phyloP scores from a whole-genome alignment of 2,797 vertebrate genomes.

The Fundulus diaphanus region DNA sequence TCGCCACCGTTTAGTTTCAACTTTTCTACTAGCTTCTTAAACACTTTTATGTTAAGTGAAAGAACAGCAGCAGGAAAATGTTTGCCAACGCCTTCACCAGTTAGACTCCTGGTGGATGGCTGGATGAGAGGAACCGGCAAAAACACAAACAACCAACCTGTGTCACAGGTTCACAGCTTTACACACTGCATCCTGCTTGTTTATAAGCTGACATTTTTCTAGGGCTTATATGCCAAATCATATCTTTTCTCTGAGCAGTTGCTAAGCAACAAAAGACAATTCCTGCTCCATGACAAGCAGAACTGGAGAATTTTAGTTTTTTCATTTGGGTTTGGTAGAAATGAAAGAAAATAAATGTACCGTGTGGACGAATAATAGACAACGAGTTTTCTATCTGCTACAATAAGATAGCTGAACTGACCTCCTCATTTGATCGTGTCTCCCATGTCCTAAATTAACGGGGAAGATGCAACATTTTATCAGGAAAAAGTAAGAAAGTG shows the following conservation, averaged over 20 bases:
- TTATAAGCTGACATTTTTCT: neutral
- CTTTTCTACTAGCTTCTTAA: neutral
- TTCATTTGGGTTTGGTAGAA: conserved; percentile 1
- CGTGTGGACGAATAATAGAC: neutral
- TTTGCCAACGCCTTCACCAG: neutral
- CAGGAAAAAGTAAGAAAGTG: neutral
- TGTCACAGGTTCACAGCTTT: neutral
- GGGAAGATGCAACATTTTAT: no score
- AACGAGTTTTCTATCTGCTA: neutral
- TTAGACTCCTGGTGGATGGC: neutral
- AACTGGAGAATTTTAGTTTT: neutral
- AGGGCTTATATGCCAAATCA: neutral
- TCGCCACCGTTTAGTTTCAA: neutral
- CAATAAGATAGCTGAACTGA: neutral
- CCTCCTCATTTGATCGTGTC: neutral
- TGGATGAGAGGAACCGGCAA: neutral
- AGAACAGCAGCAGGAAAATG: neutral
- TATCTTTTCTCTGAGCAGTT: neutral
- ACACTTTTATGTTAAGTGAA: neutral
- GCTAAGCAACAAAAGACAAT: neutral
- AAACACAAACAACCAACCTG: neutral
- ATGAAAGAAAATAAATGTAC: neutral
- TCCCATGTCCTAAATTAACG: neutral
- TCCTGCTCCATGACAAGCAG: neutral
- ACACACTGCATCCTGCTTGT: neutral